Evolutionary conservation across 2,113 vertebrate genomes (phyloP).

Genomic region (Sylvilagus bachmani): DNA sequence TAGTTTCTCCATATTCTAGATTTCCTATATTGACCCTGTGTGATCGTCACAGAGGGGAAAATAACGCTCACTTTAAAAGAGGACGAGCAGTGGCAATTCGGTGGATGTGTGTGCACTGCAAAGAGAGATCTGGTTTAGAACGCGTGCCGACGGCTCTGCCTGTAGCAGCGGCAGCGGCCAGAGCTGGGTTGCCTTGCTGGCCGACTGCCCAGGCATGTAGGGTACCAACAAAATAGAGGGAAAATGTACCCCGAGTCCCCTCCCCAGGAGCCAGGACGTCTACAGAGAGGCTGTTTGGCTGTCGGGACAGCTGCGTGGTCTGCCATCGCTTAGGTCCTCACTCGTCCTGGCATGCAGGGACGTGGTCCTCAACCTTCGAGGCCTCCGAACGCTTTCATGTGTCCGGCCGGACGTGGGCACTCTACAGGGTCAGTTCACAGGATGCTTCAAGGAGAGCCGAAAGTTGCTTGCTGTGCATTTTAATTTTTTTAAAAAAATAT

Average conservation of each 20-base stretch:
- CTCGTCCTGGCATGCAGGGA: rapidly evolving
- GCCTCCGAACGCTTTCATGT: rapidly evolving
- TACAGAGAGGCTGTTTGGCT: neutral
- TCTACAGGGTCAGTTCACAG: too few species aligned
- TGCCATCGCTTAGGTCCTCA: neutral
- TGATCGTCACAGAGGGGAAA: neutral
- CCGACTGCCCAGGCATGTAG: rapidly evolving
- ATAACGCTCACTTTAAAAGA: neutral
- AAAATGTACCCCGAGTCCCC: too few species aligned
- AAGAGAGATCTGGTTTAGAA: neutral
- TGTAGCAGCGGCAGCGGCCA: neutral
- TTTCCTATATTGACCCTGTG: neutral
- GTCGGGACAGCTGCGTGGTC: neutral
- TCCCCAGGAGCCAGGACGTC: neutral
- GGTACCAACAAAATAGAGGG: neutral
- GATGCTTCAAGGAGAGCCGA: neutral
- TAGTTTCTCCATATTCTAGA: neutral
- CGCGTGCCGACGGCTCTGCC: neutral
- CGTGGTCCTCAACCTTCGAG: rapidly evolving
- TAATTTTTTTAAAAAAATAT: too few species aligned
- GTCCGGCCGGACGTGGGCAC: rapidly evolving
- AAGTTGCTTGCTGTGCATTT: too few species aligned
- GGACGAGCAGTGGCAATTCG: neutral
- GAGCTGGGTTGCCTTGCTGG: rapidly evolving
- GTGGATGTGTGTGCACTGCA: neutral